Base-by-base conservation (phyloP, 1,140 invertebrate species). In the Galendromus occidentalis region DNA sequence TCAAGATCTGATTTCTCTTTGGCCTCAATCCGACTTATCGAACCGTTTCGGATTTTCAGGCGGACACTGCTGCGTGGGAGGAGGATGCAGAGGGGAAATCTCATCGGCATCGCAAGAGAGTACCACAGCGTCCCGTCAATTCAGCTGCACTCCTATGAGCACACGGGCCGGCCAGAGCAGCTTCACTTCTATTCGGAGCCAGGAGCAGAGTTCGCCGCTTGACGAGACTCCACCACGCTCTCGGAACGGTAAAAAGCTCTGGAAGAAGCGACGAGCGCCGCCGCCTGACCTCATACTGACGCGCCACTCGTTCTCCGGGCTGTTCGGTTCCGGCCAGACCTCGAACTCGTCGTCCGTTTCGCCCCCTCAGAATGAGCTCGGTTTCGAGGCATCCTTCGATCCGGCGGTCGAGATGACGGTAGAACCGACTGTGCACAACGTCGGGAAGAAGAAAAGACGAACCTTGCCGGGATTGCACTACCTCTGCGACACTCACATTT, bases 71-170 rank as follows among this genome's bases (percentile, higher is more conserved):
- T 59, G 51, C 33, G 25, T 33, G 14, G 51, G 51, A 25, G 51
- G 51, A 59, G 51, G 25, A 17, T 59, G 51, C 22, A 33, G 51
- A 14, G 51, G 51, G 14, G 51, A 59, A 17, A 33, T 33, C 4
- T 59, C 51, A 17, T 25, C 51, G 25, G 51, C 51, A 18, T 59
- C 51, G 2, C 22, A 25, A 33, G 22, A 33, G 25, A 59, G 51
- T 25, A 59, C 51, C 25, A 59, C 51, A 33, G 51, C 51, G 51
- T 59, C 51, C 14, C 14, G 51, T 29, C 51, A 59, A 59, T 59
- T 59, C 33, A 59, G 51, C 22, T 59, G 25, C 51, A 25, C 22
- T 25, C 51, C 51, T 33, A 59, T 29, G 25, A 33, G 51, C 25
- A 59, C 14, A 17, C 25, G 17, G 25, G 22, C 14, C 22, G 25